Percentiles rank a stretch among this genome's conserved stretches.
Evolutionary conservation across 2,888 invertebrate genomes (phyloP).

Genomic region (Gisinianus flammeolus): DNA sequence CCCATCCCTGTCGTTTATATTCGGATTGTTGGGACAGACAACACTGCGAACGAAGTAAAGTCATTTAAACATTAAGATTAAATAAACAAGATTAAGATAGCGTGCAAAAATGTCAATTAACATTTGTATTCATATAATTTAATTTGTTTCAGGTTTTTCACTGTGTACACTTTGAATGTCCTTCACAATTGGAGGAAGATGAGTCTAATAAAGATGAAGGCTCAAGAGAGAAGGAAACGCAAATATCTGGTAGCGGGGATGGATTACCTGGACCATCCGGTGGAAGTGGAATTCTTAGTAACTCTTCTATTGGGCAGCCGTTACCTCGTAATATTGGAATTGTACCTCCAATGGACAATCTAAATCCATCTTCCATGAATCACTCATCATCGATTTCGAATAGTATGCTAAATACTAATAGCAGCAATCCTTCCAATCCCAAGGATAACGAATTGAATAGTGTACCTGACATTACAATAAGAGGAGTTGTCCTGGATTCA

Average conservation of each 20-base stretch:
- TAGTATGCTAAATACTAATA: too few relatives aligned
- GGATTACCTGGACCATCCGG: neutral
- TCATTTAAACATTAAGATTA: too few relatives aligned
- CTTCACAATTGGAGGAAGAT: constrained; percentile 68
- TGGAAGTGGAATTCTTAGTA: too few relatives aligned
- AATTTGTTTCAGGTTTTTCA: constrained; percentile 85
- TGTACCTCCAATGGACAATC: neutral
- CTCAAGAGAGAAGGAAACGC: neutral
- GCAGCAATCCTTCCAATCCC: too few relatives aligned
- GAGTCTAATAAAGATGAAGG: too few relatives aligned
- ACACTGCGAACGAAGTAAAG: constrained; percentile 92
- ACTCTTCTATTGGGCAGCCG: neutral
- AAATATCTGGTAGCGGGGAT: neutral
- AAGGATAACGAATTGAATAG: neutral
- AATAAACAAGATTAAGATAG: too few relatives aligned
- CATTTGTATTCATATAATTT: constrained; percentile 1
- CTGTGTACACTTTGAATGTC: constrained; percentile 97
- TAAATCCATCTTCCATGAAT: neutral
- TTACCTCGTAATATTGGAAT: neutral
- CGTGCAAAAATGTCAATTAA: neutral
- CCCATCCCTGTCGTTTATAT: constrained; percentile 89
- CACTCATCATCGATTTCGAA: neutral
- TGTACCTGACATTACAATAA: neutral
- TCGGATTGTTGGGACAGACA: constrained; percentile 92
- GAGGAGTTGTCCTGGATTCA: neutral